phyloP scores from a whole-genome alignment of 2,888 invertebrate genomes.

The Apotomis capreana region DNA sequence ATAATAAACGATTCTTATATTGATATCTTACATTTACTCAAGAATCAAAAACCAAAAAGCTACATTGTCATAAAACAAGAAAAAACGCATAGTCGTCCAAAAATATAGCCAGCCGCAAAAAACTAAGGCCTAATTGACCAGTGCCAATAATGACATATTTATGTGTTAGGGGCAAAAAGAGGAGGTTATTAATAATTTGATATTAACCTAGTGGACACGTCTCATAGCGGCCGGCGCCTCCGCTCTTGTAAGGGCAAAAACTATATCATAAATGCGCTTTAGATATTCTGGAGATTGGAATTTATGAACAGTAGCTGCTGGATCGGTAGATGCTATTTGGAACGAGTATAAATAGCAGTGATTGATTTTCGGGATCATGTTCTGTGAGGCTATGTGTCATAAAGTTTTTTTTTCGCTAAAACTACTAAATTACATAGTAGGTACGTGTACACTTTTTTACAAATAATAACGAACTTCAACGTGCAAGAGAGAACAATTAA shows the following conservation, averaged over 20 bases:
- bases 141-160: slow-evolving; percentile 80
- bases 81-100: slow-evolving; percentile 13
- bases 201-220: slow-evolving; percentile 68
- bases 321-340: slow-evolving; percentile 46
- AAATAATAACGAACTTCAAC: too few relatives aligned
- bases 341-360: not conserved
- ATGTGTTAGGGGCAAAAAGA: slow-evolving; percentile 61
- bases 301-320: slow-evolving; percentile 56
- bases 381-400: too few relatives aligned
- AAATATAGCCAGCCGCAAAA: slow-evolving; percentile 23
- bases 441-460: too few relatives aligned
- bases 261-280: slow-evolving; percentile 64
- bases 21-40: too few relatives aligned
- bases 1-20: too few relatives aligned
- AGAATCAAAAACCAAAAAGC: not conserved
- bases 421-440: too few relatives aligned
- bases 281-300: slow-evolving; percentile 58
- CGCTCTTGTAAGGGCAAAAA: slow-evolving; percentile 68
- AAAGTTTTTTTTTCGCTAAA: too few relatives aligned
- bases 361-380: too few relatives aligned
- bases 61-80: not conserved
- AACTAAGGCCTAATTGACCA: slow-evolving; percentile 65
- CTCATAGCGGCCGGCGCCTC: slow-evolving; percentile 74
- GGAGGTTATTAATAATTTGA: slow-evolving; percentile 71
- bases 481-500: too few relatives aligned